These are phyloP conservation scores for Prolemur simus DNA, from an alignment of 2,113 vertebrate genomes.

Conservation along the genomic window DNA sequence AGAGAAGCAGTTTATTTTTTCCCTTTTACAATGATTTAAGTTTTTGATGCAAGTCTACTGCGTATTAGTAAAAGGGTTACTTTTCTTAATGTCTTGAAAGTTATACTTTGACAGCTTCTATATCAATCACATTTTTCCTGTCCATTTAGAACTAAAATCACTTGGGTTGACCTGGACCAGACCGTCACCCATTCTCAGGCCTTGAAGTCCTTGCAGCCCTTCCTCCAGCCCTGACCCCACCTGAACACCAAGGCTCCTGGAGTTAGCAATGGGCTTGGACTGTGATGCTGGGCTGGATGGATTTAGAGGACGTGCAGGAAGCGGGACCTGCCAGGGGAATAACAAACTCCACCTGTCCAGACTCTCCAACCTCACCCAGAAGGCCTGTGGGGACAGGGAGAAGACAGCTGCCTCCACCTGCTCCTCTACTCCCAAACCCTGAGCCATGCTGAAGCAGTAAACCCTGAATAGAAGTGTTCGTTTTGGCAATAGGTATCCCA, in stretches of 20 bases:
- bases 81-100: neutral
- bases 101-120: neutral
- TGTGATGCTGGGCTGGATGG: neutral
- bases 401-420: neutral
- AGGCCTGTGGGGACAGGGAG: neutral
- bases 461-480: neutral
- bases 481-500: neutral
- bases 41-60: neutral
- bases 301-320: neutral
- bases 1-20: neutral
- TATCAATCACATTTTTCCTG: neutral
- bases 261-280: neutral
- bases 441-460: conserved; percentile 20
- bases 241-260: neutral
- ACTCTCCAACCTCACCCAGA: neutral
- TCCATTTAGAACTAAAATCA: neutral
- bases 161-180: neutral
- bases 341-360: neutral
- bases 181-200: too few species aligned
- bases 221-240: neutral
- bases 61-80: neutral
- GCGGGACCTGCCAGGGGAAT: neutral
- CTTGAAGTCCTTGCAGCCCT: neutral
- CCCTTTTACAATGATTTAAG: neutral
- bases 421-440: neutral